Evolutionary conservation across 2,797 vertebrate genomes (phyloP).

Genomic region (Tympanoctomys barrerae): DNA sequence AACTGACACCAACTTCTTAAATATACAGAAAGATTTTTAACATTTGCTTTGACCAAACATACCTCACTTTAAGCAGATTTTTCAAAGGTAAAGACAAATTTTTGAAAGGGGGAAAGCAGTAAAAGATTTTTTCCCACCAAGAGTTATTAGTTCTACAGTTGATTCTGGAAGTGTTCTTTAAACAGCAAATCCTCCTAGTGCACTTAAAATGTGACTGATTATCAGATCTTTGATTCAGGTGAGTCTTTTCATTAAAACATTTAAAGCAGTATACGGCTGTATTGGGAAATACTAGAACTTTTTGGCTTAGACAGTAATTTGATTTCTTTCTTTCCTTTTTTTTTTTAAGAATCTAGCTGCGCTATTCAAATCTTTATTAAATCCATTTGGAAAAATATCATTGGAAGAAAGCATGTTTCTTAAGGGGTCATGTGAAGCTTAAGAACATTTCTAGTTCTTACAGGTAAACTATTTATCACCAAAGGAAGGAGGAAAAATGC

Average conservation of each 20-base stretch:
- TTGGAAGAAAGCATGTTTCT: conserved; percentile 59
- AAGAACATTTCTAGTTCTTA: conserved; percentile 18
- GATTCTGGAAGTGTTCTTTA: background rate
- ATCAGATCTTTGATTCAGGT: conserved; percentile 59
- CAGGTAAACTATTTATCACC: conserved; percentile 9
- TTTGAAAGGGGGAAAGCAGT: background rate
- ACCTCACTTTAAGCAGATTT: background rate
- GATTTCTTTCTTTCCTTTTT: conserved; percentile 41
- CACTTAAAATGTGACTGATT: conserved; percentile 50
- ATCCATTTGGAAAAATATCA: background rate
- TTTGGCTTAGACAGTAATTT: conserved; percentile 64
- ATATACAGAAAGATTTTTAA: background rate
- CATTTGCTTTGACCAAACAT: background rate
- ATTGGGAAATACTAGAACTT: conserved; percentile 33
- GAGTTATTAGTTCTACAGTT: conserved; percentile 1
- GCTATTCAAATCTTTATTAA: conserved; percentile 66
- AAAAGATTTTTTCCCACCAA: background rate
- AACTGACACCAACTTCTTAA: background rate
- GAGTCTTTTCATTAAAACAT: conserved; percentile 21
- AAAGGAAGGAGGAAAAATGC: background rate
- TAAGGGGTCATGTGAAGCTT: conserved; percentile 36
- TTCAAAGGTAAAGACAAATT: background rate
- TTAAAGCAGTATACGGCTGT: background rate
- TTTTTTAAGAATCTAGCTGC: background rate
- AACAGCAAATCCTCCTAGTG: conserved; percentile 16